Percentiles rank a stretch among this genome's conserved stretches.
These are phyloP conservation scores for Eristalis tenax DNA, from an alignment of 2,888 invertebrate genomes.

Conservation along the genomic window DNA sequence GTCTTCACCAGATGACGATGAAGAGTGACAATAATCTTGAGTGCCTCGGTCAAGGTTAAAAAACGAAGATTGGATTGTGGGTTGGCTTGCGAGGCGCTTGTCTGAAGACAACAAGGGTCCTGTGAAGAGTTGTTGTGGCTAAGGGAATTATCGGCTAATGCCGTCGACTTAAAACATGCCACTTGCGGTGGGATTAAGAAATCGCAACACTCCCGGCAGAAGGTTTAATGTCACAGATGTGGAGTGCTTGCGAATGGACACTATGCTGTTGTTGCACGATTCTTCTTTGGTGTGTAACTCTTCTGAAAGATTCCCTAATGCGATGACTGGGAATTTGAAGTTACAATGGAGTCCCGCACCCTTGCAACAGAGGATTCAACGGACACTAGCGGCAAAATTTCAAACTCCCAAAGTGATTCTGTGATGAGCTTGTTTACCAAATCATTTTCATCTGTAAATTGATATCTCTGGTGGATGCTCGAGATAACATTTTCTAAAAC, in stretches of 20 bases:
- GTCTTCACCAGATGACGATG: not conserved
- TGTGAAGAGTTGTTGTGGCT: not conserved
- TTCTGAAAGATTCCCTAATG: not conserved
- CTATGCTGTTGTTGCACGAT: not conserved
- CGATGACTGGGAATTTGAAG: no score
- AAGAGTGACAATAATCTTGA: slow-evolving; percentile 10
- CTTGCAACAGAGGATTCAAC: no score
- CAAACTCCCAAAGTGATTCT: no score
- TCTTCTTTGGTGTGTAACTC: not conserved
- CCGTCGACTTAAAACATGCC: not conserved
- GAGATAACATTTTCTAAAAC: no score
- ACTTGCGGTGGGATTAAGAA: no score
- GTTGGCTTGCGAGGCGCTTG: not conserved
- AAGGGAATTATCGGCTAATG: not conserved
- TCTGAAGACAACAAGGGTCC: not conserved
- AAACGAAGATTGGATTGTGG: not conserved
- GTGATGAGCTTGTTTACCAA: no score
- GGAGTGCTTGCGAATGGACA: not conserved
- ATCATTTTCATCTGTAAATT: no score
- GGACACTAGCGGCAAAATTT: no score
- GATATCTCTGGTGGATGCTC: no score
- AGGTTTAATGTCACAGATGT: not conserved
- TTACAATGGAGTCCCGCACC: no score
- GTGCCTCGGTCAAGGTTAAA: slow-evolving; percentile 36
- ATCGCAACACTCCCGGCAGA: not conserved